Evolutionary conservation across 2,113 vertebrate genomes (phyloP).

Genomic region (Leptocoma aspasia): DNA sequence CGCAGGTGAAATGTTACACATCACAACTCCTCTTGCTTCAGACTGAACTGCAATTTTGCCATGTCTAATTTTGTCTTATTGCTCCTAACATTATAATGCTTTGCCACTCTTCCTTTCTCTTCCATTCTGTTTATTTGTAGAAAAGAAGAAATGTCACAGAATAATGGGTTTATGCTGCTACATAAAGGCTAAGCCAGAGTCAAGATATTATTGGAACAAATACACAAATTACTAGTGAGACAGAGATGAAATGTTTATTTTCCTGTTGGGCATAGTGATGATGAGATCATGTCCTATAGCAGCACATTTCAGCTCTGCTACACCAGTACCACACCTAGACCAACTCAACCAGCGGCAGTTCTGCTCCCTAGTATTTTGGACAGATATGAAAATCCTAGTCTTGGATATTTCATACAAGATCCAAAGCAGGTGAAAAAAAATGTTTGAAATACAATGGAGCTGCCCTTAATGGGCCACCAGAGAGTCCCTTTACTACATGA

Average conservation of each 20-base stretch:
- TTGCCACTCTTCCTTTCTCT: neutral
- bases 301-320: neutral
- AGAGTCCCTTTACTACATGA: neutral
- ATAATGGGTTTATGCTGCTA: neutral
- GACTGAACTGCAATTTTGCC: neutral
- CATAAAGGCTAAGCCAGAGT: neutral
- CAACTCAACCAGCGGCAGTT: neutral
- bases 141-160: conserved; percentile 15
- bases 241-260: neutral
- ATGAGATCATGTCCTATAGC: neutral
- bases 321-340: neutral
- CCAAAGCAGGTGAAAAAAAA: neutral
- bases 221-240: neutral
- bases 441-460: neutral
- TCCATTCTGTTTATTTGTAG: neutral
- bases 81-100: neutral
- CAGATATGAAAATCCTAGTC: neutral
- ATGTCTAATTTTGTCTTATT: neutral
- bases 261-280: neutral
- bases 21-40: neutral
- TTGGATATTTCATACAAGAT: neutral
- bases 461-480: neutral
- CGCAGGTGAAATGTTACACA: neutral
- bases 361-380: neutral
- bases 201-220: neutral